A percentile compares a stretch with the other conserved stretches of the same genome.
Conservation (phyloP, 2,113 vertebrate species). For the Chionomys nivalis region DNA sequence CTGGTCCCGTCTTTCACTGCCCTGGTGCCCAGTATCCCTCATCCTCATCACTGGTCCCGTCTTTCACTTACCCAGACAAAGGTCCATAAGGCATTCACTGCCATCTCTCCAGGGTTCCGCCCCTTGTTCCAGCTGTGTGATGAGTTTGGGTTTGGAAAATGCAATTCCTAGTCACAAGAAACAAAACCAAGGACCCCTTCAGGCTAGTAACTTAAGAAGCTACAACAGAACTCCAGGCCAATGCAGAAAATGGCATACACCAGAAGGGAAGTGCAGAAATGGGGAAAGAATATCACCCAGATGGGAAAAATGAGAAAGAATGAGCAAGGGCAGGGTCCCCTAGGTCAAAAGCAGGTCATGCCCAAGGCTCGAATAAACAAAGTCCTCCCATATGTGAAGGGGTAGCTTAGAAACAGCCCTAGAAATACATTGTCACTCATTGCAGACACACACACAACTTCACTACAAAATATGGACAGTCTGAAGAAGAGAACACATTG, state of each 20-base stretch:
- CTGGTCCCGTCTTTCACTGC: no score
- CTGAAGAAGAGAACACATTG: not conserved
- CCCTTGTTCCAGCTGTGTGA: conserved; percentile 1
- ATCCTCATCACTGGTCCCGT: no score
- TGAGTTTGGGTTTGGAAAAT: not conserved
- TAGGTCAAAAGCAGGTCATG: not conserved
- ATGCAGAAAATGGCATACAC: not conserved
- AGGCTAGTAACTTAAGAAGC: not conserved
- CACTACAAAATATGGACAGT: not conserved
- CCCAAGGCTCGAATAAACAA: not conserved
- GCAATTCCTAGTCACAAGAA: not conserved
- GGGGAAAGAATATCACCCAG: not conserved
- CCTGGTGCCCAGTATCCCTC: no score
- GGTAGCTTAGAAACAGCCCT: not conserved
- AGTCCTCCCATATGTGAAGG: not conserved
- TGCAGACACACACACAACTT: not conserved
- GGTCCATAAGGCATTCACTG: not conserved
- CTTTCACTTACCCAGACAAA: not conserved
- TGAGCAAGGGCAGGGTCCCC: not conserved
- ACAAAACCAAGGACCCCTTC: not conserved
- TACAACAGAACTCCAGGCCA: not conserved
- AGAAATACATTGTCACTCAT: not conserved
- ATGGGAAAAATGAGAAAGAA: not conserved
- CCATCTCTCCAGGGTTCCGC: not conserved
- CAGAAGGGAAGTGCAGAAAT: not conserved